These are phyloP conservation scores for Parnassius orleans DNA, from an alignment of 2,888 invertebrate genomes.

Conservation along the genomic window DNA sequence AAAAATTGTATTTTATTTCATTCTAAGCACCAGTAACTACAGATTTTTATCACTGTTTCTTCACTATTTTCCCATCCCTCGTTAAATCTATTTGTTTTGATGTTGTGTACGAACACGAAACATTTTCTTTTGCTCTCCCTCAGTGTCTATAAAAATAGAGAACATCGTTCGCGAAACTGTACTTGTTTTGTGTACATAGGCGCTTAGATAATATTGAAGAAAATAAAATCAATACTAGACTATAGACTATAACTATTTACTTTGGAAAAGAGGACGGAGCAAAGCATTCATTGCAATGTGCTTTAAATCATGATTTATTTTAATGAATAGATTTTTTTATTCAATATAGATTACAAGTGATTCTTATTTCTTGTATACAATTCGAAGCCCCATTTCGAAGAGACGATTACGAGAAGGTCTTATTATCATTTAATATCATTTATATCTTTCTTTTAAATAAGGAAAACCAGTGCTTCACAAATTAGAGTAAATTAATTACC, in stretches of 20 bases:
- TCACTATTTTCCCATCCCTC: background rate
- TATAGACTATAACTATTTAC: slow-evolving; percentile 5
- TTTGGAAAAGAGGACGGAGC: background rate
- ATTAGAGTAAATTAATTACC: too few relatives aligned
- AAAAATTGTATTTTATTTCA: too few relatives aligned
- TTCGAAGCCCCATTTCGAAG: too few relatives aligned
- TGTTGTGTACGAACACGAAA: slow-evolving; percentile 4
- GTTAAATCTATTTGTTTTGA: slow-evolving; percentile 14
- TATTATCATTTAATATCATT: too few relatives aligned
- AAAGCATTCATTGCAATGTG: background rate
- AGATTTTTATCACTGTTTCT: background rate
- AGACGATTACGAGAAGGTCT: too few relatives aligned
- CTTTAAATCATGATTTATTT: too few relatives aligned
- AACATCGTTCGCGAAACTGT: slow-evolving; percentile 4
- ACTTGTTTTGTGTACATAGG: slow-evolving; percentile 14
- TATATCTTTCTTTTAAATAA: too few relatives aligned
- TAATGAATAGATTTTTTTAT: too few relatives aligned
- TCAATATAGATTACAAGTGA: too few relatives aligned
- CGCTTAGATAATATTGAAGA: slow-evolving; percentile 16
- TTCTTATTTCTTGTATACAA: too few relatives aligned
- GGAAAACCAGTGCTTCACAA: too few relatives aligned
- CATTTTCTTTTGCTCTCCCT: background rate
- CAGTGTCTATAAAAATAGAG: slow-evolving; percentile 8
- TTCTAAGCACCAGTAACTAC: too few relatives aligned
- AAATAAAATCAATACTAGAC: slow-evolving; percentile 7